Conservation (phyloP, 1,140 invertebrate species). For the Acyrthosiphon pisum region DNA sequence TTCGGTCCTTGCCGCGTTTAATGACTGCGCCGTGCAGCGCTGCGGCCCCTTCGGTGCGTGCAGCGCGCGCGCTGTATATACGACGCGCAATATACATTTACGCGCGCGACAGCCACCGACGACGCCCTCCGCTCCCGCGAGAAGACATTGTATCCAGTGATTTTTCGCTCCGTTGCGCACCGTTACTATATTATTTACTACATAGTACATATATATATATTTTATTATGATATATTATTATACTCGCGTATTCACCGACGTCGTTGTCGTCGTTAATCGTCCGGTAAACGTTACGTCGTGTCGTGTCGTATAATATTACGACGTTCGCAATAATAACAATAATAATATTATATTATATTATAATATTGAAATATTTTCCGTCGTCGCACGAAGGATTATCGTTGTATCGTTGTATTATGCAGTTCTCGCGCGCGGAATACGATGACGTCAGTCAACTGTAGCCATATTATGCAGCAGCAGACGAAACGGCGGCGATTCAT, state of each 20-base stretch:
- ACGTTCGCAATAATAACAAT: background rate
- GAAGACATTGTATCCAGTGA: slow-evolving; percentile 48
- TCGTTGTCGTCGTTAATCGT: background rate
- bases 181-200: background rate
- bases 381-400: background rate
- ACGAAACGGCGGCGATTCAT: background rate
- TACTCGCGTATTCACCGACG: background rate
- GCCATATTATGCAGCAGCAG: background rate
- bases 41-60: background rate
- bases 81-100: background rate
- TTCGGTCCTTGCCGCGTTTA: slow-evolving; percentile 36
- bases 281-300: background rate
- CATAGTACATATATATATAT: background rate
- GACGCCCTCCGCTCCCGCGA: background rate
- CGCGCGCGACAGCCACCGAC: background rate
- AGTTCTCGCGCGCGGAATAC: background rate
- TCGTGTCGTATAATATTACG: background rate
- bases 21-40: background rate
- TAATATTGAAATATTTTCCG: background rate
- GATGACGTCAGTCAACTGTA: background rate
- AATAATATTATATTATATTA: too few species aligned
- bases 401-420: background rate
- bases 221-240: background rate
- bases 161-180: slow-evolving; percentile 42
- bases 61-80: too few species aligned